phyloP scores from a whole-genome alignment of 92 coral and sea anemone genomes.

The Palythoa grandiflora region DNA sequence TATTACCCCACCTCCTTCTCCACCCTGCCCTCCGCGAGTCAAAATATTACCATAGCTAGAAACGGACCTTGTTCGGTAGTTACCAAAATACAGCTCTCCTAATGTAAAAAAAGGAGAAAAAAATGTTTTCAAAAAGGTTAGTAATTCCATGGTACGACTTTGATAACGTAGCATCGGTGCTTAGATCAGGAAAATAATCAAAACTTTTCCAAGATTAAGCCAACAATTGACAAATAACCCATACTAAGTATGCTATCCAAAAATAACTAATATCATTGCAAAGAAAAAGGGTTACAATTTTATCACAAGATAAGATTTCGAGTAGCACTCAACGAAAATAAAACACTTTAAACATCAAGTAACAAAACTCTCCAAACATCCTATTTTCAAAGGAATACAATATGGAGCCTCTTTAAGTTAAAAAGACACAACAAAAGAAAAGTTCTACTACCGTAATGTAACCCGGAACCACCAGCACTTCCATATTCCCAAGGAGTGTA shows the following conservation, averaged over 20 bases:
- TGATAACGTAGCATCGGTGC: background rate
- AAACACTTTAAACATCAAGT: too few relatives aligned
- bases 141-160: background rate
- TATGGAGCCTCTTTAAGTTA: background rate
- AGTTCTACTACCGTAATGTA: constrained; percentile 64
- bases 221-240: too few relatives aligned
- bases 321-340: too few relatives aligned
- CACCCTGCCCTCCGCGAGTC: constrained; percentile 71
- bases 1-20: constrained; percentile 76
- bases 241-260: too few relatives aligned
- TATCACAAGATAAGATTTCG: background rate
- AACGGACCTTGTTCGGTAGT: constrained; percentile 64
- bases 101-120: background rate
- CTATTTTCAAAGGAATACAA: background rate
- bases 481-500: constrained; percentile 79
- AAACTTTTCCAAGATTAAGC: too few relatives aligned
- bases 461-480: constrained; percentile 81
- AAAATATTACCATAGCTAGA: constrained; percentile 47
- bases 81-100: constrained; percentile 77
- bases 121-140: background rate
- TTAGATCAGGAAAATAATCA: background rate
- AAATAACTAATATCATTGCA: background rate
- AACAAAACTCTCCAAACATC: background rate
- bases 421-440: background rate
- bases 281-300: background rate